Evolutionary conservation across 2,888 invertebrate genomes (phyloP), one percentile per base, ranked within the genome.

Genomic region (Baccha elongata): DNA sequence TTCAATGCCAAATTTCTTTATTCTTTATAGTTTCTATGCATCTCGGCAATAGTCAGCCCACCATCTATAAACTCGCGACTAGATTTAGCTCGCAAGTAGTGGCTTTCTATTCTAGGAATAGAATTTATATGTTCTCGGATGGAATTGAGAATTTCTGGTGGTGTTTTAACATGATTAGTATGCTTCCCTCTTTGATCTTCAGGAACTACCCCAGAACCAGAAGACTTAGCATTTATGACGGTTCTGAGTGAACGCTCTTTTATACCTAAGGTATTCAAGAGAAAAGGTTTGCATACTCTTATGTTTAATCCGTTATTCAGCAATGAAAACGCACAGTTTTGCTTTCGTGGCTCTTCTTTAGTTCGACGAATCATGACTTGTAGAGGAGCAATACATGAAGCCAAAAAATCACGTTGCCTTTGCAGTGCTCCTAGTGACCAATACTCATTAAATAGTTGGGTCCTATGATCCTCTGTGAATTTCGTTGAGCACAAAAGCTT

Each of bases 41-140:
- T 65, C 15, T 67, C 67, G 26, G 74, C 65, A 67, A 74, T 67
- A 44, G 58, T 42, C 42, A 68, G 37, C 15, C 62, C 62, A 58
- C 68, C 62, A 68, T 75, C 75, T 35, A 74, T 75, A 52, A 60
- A 68, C 15, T 75, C 60, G n/a, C 75, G 58, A 46, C 32, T 48
- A 35, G 68, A 67, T 37, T 60, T 44, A 58, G 58, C 35, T 21
- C 75, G 11, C 50, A 60, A 48, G 48, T 67, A 58, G 29, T 67
- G 67, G 53, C 65, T 74, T 50, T 67, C 65, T 48, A 58, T 50
- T 55, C 55, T 55, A 29, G 67, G 48, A 44, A 74, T 48, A 55
- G 53, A 67, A 44, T 29, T 52, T 40, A 53, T 67, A 29, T 67
- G 67, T 67, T 52, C 44, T 17, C 52, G 52, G 17, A 42, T 52